Evolutionary conservation across 2,888 invertebrate species (phyloP).

Genomic region (Trimorus sp.): DNA sequence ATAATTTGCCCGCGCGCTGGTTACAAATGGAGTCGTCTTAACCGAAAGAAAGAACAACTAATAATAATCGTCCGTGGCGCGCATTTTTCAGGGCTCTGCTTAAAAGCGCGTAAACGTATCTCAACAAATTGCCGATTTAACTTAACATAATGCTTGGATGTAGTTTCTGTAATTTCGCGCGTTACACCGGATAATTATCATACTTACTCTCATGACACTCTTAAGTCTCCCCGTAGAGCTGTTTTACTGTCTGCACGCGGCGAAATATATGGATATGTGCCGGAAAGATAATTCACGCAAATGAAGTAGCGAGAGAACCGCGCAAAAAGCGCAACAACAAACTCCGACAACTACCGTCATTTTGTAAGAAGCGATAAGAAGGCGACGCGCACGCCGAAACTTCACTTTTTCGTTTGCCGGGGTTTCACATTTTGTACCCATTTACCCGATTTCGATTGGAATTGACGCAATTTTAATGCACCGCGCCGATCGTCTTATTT

Average conservation of each 20-base stretch:
- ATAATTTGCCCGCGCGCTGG: conserved; percentile 8
- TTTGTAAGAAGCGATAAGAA: conserved; percentile 53
- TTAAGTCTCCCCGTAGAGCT: conserved; percentile 59
- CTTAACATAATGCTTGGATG: conserved; percentile 50
- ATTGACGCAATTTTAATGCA: not conserved
- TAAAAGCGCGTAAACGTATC: conserved; percentile 37
- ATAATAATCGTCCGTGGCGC: conserved; percentile 3
- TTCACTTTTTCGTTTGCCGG: conserved; percentile 26
- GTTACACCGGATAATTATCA: conserved; percentile 59
- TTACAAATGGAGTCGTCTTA: conserved; percentile 28
- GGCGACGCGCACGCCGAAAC: conserved; percentile 23
- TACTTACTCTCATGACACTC: conserved; percentile 59
- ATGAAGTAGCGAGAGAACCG: conserved; percentile 56
- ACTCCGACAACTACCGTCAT: conserved; percentile 41
- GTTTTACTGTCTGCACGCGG: conserved; percentile 60
- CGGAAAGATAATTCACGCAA: conserved; percentile 59
- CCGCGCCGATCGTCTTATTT: not conserved
- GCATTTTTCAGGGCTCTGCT: conserved; percentile 31
- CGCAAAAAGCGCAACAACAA: conserved; percentile 52
- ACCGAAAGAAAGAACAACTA: conserved; percentile 14
- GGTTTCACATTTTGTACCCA: conserved; percentile 13
- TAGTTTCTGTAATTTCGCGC: conserved; percentile 53
- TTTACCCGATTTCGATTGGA: not conserved
- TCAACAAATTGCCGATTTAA: conserved; percentile 57
- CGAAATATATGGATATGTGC: conserved; percentile 59